These are phyloP conservation scores for Fulmarus glacialis DNA, from an alignment of 2,113 vertebrate species.

Conservation along the genomic window DNA sequence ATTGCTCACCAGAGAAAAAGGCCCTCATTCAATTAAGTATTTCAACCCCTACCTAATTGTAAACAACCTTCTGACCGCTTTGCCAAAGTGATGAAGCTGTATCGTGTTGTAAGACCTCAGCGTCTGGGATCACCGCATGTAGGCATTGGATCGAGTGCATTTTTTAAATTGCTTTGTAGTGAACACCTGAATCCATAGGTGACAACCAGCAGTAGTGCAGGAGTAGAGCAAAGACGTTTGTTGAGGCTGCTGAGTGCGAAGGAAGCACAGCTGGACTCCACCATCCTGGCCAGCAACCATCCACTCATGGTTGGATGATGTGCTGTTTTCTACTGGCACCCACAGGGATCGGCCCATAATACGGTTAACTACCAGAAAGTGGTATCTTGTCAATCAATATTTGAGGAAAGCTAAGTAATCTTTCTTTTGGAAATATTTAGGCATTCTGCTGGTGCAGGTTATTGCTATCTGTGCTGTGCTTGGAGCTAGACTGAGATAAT, in stretches of 20 bases:
- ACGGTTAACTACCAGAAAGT: neutral
- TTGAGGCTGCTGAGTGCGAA: neutral
- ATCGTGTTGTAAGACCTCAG: rapidly evolving
- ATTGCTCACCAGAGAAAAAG: neutral
- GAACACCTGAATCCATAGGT: neutral
- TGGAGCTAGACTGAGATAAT: neutral
- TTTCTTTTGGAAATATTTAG: neutral
- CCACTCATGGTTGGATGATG: neutral
- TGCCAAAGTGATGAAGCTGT: neutral
- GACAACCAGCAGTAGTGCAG: neutral
- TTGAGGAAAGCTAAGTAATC: neutral
- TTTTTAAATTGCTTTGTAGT: neutral
- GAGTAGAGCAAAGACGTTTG: rapidly evolving
- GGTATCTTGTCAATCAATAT: neutral
- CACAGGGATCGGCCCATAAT: neutral
- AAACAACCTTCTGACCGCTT: neutral
- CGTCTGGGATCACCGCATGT: rapidly evolving
- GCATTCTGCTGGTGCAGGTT: neutral
- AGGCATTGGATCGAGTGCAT: neutral
- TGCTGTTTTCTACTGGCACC: neutral
- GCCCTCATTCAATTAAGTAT: neutral
- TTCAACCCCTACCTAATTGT: neutral
- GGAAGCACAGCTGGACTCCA: neutral
- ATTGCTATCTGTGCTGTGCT: neutral
- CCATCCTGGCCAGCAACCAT: too few relatives aligned